Evolutionary conservation across 2,113 vertebrate species (phyloP).

Genomic region (Hyaena hyaena): DNA sequence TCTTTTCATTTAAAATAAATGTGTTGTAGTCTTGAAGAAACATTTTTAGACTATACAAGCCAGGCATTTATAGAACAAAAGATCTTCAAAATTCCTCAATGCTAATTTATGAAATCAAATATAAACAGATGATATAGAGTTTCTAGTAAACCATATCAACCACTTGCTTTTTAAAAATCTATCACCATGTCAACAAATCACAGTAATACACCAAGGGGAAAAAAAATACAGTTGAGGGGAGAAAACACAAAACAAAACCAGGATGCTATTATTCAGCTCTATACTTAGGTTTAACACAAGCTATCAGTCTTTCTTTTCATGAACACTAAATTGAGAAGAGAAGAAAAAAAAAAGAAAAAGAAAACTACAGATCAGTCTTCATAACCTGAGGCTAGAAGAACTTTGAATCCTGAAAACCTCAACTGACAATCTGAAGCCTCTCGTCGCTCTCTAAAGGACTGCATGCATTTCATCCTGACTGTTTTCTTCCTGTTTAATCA

Average conservation of each 20-base stretch:
- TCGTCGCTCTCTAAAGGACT: not conserved
- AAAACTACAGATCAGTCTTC: slow-evolving; percentile 75
- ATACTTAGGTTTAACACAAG: slow-evolving; percentile 38
- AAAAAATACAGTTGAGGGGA: not conserved
- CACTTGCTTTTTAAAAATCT: slow-evolving; percentile 1
- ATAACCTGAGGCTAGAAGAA: slow-evolving; percentile 56
- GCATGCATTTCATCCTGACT: slow-evolving; percentile 20
- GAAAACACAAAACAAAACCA: slow-evolving; percentile 19
- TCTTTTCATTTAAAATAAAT: slow-evolving; percentile 45
- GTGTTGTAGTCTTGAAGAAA: not conserved
- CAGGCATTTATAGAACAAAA: slow-evolving; percentile 12
- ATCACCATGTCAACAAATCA: slow-evolving; percentile 35
- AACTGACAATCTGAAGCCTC: slow-evolving; percentile 28
- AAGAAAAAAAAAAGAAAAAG: not conserved
- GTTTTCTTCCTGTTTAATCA: slow-evolving; percentile 41
- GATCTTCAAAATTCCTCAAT: not conserved
- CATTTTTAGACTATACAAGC: not conserved
- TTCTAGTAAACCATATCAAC: slow-evolving; percentile 10
- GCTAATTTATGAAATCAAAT: slow-evolving; percentile 38
- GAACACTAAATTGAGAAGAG: slow-evolving; percentile 61
- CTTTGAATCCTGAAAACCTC: not conserved
- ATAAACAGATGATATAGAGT: slow-evolving; percentile 21
- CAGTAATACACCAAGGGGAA: not conserved
- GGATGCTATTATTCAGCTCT: slow-evolving; percentile 54
- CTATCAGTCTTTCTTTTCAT: slow-evolving; percentile 66